phyloP scores from a whole-genome alignment of 2,113 vertebrate species.

The Mionectes macconnelli region DNA sequence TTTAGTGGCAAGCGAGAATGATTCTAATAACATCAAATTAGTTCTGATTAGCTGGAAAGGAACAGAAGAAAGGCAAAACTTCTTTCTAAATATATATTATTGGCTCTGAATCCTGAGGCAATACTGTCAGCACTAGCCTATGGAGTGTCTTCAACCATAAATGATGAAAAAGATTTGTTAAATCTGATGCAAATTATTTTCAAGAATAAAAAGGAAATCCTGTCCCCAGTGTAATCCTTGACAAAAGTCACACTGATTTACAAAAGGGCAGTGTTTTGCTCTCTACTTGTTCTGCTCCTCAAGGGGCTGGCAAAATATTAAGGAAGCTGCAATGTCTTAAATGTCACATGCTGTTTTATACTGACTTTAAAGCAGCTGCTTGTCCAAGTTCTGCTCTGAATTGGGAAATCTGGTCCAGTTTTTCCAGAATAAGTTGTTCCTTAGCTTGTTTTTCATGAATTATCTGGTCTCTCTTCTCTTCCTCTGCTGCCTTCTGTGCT shows the following conservation, averaged over 20 bases:
- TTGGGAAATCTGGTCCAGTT: constrained; percentile 78
- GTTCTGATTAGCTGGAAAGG: constrained; percentile 36
- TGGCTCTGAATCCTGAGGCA: background rate
- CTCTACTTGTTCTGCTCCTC: background rate
- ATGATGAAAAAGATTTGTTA: background rate
- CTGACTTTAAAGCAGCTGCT: constrained; percentile 80
- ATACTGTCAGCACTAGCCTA: background rate
- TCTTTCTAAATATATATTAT: background rate
- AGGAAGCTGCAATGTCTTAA: background rate
- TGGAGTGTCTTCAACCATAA: background rate
- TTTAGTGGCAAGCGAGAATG: background rate
- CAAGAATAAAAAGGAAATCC: background rate
- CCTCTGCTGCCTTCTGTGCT: constrained; percentile 69
- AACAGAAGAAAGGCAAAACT: background rate
- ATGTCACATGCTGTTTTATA: constrained; percentile 40
- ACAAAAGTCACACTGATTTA: background rate
- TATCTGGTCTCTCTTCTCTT: constrained; percentile 82
- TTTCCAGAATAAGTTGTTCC: constrained; percentile 78
- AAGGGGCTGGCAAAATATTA: constrained; percentile 27
- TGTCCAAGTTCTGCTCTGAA: constrained; percentile 76
- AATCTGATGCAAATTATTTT: constrained; percentile 10
- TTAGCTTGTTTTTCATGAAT: constrained; percentile 78
- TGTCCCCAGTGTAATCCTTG: background rate
- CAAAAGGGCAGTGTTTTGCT: background rate
- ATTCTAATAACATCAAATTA: constrained; percentile 22